Conservation (phyloP, 2,113 vertebrate species). For the Onychorhynchus coronatus region DNA sequence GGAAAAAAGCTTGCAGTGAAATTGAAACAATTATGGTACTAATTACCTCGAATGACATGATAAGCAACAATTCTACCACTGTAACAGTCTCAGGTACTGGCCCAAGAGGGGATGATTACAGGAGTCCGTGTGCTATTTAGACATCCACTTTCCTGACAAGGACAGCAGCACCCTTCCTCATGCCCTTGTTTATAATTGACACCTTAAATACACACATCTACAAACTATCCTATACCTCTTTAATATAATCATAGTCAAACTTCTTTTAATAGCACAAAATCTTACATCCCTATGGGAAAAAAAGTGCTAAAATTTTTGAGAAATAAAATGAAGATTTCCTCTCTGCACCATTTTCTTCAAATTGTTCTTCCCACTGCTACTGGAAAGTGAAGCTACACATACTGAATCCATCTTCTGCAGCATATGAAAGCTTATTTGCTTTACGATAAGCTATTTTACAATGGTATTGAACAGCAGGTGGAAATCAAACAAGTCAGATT, state of each 20-base stretch:
- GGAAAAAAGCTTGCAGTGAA: background rate
- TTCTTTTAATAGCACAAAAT: background rate
- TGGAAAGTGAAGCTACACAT: background rate
- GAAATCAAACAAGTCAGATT: slow-evolving; percentile 8
- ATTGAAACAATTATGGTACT: background rate
- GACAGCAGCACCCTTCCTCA: background rate
- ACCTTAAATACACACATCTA: background rate
- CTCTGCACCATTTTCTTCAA: background rate
- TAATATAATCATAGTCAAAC: background rate
- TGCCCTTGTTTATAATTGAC: background rate
- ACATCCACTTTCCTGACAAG: background rate
- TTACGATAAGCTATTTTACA: background rate
- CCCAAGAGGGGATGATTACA: background rate
- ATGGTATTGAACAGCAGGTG: background rate
- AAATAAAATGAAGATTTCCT: background rate
- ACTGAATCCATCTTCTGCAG: background rate
- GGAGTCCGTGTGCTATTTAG: background rate
- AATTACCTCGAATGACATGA: background rate
- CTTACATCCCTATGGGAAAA: background rate
- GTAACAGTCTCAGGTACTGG: background rate
- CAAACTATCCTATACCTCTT: background rate
- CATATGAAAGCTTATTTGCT: background rate
- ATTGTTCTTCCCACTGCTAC: background rate
- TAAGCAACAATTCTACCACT: background rate
- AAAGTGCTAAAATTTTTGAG: fast-evolving